Base-by-base conservation (phyloP, 2,113 vertebrate genomes). In the Ciconia maguari region DNA sequence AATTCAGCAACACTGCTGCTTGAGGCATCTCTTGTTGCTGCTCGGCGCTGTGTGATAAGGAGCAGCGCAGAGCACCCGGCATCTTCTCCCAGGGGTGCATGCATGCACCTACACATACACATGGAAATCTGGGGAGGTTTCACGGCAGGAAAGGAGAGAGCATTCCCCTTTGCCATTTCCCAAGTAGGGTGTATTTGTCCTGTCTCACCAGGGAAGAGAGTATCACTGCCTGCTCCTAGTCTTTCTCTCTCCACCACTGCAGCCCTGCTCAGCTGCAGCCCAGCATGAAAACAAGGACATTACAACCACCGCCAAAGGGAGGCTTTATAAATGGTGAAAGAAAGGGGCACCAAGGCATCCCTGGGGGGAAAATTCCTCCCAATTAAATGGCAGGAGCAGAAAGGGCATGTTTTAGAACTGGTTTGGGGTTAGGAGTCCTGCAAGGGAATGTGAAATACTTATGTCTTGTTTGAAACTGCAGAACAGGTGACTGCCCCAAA, bases 41-140 rank as follows among this genome's bases (percentile, higher is more conserved):
- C 64, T 42, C 1, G 0, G 30, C 5, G 26, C 41, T 9, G 54
- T 1, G 21, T 14, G 42, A 26, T 17, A 16, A 44, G 30, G 18
- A 42, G 44, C 61, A 7, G 57, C 26, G 21, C 21, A 14, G 32
- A 68, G 55, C 74, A 52, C 48, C 29, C 13, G 0, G 54, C 62
- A 16, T 3, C 86, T 66, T 57, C 65, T 57, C 71, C n/a, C 70
- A 52, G 20, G 44, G 51, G 30, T n/a, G 10, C 16, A 12, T 1
- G 6, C 57, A 30, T 49, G 24, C 30, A 24, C 0, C 0, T 13
- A 54, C 19, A 8, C 32, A 3, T 7, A 54, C 18, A 11, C 29
- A 2, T 5, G 38, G 83, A 60, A 54, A 66, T 49, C 60, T 10
- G 26, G 25, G 38, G 66, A 48, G 30, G 51, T 58, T 60, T 80